Base-by-base conservation (phyloP, 1,140 invertebrate genomes). In the Apis dorsata region DNA sequence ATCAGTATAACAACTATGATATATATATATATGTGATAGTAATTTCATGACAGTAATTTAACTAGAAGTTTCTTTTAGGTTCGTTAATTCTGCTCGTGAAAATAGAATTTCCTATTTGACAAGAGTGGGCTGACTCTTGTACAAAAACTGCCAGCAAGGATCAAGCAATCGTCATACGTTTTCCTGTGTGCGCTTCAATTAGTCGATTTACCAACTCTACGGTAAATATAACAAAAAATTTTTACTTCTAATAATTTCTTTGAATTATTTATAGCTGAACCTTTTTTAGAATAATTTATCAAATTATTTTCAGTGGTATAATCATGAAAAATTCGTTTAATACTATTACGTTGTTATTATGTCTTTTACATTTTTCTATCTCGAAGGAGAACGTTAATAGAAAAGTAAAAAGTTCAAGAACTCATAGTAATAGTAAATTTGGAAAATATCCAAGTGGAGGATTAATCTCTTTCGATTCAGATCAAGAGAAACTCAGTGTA, bases 391-490 rank as follows among this genome's bases (percentile, higher is more conserved):
- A 53, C 19, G 4, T 1, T 5, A 12, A 57, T 10, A 12, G 2
- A 55, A 28, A 28, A 1, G 3, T 19, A 3, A 81, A 49, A 17
- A 2, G 15, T 13, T 19, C 49, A 4, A 81, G 44, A 11, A 21
- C n/a, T 3, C 55, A 69, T 0, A 7, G 21, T 59, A 15, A 12
- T 8, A 82, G 70, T 9, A 0, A 3, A 19, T 82, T 62, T 10
- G 53, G 55, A 12, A 70, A 66, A 19, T 11, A 53, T 51, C 59
- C 81, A 13, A 65, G 21, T 1, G 34, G 28, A n/a, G 55, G 89
- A 59, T 86, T 92, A 51, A 78, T 93, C 55, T 88, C 91, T 0
- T 92, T 92, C 55, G 72, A 93, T 65, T 70, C 85, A 0, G 80
- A 89, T 0, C 83, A 87, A 2, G 91, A 89, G 53, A 86, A 90